Conservation (phyloP, 2,888 invertebrate genomes). For the Apotomis betuletana region DNA sequence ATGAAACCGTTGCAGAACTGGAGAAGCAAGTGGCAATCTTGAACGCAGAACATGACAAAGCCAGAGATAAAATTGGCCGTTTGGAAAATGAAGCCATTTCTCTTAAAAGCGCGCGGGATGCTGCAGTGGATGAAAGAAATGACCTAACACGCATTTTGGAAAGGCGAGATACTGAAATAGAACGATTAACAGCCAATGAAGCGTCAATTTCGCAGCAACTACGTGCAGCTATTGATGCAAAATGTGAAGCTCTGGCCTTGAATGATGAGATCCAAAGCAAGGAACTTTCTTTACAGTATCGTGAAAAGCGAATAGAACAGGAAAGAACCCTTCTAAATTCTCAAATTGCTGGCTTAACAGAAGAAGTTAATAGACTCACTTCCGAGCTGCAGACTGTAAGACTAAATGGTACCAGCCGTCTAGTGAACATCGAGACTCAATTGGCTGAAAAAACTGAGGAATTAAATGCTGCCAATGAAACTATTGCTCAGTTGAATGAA, state of each 20-base stretch:
- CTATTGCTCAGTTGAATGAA: conserved; percentile 87
- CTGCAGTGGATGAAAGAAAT: conserved; percentile 89
- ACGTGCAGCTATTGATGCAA: conserved; percentile 88
- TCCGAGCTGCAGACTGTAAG: conserved; percentile 90
- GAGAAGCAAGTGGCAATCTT: conserved; percentile 85
- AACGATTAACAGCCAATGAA: conserved; percentile 88
- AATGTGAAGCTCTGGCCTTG: conserved; percentile 92
- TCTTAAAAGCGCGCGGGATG: conserved; percentile 87
- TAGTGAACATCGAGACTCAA: conserved; percentile 88
- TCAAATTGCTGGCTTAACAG: conserved; percentile 90
- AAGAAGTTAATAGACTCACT: conserved; percentile 90
- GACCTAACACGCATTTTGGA: conserved; percentile 88
- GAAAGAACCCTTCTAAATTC: conserved; percentile 90
- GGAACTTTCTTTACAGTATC: conserved; percentile 90
- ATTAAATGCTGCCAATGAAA: conserved; percentile 87
- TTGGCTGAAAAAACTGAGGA: conserved; percentile 92
- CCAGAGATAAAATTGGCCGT: conserved; percentile 85
- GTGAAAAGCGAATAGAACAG: conserved; percentile 92
- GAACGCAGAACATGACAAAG: conserved; percentile 85
- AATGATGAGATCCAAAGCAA: conserved; percentile 92
- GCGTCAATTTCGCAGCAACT: conserved; percentile 88
- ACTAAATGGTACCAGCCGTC: conserved; percentile 86
- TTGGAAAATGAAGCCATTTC: conserved; percentile 87
- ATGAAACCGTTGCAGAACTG: conserved; percentile 85
- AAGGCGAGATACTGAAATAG: conserved; percentile 88